Percentiles rank a stretch among this genome's conserved stretches.
Conservation (phyloP, 1,140 invertebrate genomes). For the Pseudomyrmex gracilis region DNA sequence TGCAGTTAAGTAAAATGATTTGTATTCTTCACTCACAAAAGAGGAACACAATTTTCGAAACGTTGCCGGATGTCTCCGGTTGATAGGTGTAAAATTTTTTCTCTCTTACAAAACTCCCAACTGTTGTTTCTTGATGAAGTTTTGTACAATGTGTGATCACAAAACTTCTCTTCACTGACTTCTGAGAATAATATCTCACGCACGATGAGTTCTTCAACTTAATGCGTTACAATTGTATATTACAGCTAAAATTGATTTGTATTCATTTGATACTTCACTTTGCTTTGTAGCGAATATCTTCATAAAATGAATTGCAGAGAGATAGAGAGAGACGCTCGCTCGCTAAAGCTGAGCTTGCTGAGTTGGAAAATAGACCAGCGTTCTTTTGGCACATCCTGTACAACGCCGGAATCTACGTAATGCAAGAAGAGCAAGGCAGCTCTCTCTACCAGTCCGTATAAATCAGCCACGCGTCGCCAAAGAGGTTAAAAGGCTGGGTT, state of each 20-base stretch:
- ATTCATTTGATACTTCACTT: no score
- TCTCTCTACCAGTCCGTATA: constrained; percentile 68
- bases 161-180: neutral
- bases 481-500: constrained; percentile 71
- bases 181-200: neutral
- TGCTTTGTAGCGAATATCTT: no score
- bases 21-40: constrained; percentile 15
- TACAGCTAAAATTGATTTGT: no score
- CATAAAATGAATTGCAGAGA: neutral
- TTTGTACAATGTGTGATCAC: no score
- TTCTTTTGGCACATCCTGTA: constrained; percentile 35
- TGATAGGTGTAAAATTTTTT: no score
- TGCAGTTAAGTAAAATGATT: constrained; percentile 44
- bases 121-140: no score
- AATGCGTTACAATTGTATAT: neutral
- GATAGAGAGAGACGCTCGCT: neutral
- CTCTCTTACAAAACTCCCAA: no score
- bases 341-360: neutral
- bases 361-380: neutral
- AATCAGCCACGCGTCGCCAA: constrained; percentile 77
- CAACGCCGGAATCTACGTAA: neutral
- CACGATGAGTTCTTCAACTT: no score
- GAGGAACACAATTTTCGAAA: constrained; percentile 16
- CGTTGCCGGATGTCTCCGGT: neutral
- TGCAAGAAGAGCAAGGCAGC: constrained; percentile 26